These are phyloP conservation scores for Monochamus saltuarius DNA, from an alignment of 1,140 invertebrate species.

Conservation along the genomic window DNA sequence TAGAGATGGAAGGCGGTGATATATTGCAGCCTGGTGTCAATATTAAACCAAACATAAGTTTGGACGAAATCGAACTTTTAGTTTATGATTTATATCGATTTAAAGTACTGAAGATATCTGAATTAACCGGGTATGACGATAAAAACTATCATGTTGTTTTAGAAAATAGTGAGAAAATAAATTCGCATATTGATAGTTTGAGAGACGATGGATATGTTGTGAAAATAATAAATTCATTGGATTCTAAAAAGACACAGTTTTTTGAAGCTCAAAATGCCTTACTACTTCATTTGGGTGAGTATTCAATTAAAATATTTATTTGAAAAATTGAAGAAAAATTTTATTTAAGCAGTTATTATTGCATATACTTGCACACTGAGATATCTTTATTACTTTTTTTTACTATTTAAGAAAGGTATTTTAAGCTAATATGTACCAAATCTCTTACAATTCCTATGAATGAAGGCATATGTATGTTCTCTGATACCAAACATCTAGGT, in stretches of 20 bases:
- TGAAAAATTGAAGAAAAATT: too few relatives aligned
- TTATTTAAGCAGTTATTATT: too few relatives aligned
- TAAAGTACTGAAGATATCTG: conserved; percentile 61
- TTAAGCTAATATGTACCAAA: too few relatives aligned
- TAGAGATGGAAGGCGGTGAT: not conserved
- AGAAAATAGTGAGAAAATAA: conserved; percentile 16
- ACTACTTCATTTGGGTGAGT: conserved; percentile 63
- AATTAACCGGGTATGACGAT: conserved; percentile 81
- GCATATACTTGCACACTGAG: too few relatives aligned
- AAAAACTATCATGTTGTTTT: conserved; percentile 63
- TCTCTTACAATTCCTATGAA: too few relatives aligned
- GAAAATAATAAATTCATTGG: conserved; percentile 79
- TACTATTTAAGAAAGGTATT: too few relatives aligned
- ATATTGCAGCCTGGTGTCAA: not conserved
- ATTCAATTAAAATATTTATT: not conserved
- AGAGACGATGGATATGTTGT: conserved; percentile 68
- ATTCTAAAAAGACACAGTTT: conserved; percentile 66
- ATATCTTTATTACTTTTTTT: too few relatives aligned
- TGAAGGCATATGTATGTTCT: too few relatives aligned
- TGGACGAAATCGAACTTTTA: conserved; percentile 58
- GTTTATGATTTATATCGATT: conserved; percentile 69
- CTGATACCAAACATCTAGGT: too few relatives aligned
- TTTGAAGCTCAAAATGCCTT: conserved; percentile 73
- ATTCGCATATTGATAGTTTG: conserved; percentile 30
- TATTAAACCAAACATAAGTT: conserved; percentile 32